Conservation (phyloP, 2,888 invertebrate genomes). For the Metopia argyrocephala region DNA sequence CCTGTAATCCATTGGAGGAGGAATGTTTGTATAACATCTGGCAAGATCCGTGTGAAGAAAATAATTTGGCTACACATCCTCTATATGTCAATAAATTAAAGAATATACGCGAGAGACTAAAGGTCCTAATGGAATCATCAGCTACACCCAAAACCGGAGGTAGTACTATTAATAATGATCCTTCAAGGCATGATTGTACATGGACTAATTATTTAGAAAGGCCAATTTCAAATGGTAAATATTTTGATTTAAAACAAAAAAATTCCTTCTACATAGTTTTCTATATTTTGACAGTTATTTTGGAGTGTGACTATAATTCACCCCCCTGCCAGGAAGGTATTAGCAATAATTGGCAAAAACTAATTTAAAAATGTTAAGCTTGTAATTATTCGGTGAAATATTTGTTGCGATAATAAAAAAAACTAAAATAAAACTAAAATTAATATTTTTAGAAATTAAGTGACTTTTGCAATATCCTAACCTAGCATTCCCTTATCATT, state of each 20-base stretch:
- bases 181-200: constrained; percentile 79
- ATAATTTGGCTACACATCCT: constrained; percentile 69
- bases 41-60: constrained; percentile 80
- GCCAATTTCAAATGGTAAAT: constrained; percentile 47
- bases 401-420: no score
- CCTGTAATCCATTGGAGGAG: constrained; percentile 72
- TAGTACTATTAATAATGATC: constrained; percentile 80
- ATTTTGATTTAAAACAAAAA: not conserved
- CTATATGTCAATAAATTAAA: constrained; percentile 61
- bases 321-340: constrained; percentile 63
- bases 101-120: constrained; percentile 78
- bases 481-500: no score
- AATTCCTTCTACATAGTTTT: not conserved
- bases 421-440: no score
- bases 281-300: constrained; percentile 28
- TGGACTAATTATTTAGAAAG: constrained; percentile 79
- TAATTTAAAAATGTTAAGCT: not conserved
- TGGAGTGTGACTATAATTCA: constrained; percentile 66
- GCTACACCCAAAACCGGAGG: constrained; percentile 78
- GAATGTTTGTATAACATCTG: constrained; percentile 80
- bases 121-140: constrained; percentile 77
- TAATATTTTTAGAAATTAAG: no score
- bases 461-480: no score
- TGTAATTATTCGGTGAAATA: not conserved
- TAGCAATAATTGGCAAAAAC: not conserved